A percentile compares a stretch with the other conserved stretches of the same genome.
Evolutionary conservation across 2,113 vertebrate genomes (phyloP).

Genomic region (Promerops cafer): DNA sequence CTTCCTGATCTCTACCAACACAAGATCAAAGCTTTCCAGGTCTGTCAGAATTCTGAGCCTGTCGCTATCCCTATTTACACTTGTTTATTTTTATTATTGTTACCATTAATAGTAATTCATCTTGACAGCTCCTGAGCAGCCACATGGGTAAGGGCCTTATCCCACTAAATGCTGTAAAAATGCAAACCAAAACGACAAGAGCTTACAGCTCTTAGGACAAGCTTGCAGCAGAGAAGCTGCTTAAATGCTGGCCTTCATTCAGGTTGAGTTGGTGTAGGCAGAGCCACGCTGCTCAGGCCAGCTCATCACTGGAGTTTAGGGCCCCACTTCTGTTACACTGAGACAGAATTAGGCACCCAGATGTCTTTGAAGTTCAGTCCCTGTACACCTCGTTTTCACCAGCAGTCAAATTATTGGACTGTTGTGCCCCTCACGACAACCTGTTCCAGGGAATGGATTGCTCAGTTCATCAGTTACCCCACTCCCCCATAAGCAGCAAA

Average conservation of each 20-base stretch:
- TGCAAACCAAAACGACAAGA: not conserved
- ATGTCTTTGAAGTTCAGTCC: not conserved
- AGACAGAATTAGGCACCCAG: not conserved
- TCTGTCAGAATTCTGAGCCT: not conserved
- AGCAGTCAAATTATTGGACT: not conserved
- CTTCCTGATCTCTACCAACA: not conserved
- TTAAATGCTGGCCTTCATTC: not conserved
- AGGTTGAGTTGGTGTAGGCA: not conserved
- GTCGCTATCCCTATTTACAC: not conserved
- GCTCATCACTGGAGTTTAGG: not conserved
- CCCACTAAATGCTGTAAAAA: not conserved
- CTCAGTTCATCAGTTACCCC: not conserved
- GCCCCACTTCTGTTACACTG: not conserved
- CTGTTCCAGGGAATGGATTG: not conserved
- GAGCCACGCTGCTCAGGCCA: not conserved
- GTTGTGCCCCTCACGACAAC: not conserved
- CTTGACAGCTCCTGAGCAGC: not conserved
- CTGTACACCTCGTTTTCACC: not conserved
- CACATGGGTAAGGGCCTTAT: not conserved
- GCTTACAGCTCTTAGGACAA: not conserved
- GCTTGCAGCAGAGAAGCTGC: not conserved
- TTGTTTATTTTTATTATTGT: constrained; percentile 8
- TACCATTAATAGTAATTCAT: constrained; percentile 17
- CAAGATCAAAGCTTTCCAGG: constrained; percentile 23
- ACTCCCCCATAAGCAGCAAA: not conserved